Percentiles rank a stretch among this genome's conserved stretches.
Conservation (phyloP, 2,113 vertebrate genomes). For the Delphinapterus leucas region DNA sequence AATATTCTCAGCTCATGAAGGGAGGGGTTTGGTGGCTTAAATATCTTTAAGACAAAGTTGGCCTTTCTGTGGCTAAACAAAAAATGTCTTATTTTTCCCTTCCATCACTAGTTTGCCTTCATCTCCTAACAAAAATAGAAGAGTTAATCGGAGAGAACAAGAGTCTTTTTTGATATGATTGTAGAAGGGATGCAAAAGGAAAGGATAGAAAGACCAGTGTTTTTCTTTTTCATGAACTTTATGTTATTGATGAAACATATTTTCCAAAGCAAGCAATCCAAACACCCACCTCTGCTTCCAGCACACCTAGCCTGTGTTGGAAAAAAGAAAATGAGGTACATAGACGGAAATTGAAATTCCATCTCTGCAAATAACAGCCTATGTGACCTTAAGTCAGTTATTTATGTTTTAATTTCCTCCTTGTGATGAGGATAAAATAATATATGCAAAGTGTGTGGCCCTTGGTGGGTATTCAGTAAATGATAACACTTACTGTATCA, state of each 20-base stretch:
- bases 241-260: constrained; percentile 15
- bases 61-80: not conserved
- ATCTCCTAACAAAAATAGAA: not conserved
- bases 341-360: not conserved
- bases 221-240: constrained; percentile 57
- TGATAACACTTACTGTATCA: not conserved
- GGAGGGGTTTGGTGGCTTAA: not conserved
- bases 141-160: not conserved
- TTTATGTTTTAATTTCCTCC: not conserved
- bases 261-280: constrained; percentile 38
- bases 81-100: not conserved
- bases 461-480: not conserved
- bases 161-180: not conserved
- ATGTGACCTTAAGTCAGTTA: not conserved
- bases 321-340: not conserved
- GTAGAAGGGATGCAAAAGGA: not conserved
- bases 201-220: not conserved
- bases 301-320: not conserved
- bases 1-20: not conserved
- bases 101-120: not conserved
- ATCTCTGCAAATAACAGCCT: not conserved
- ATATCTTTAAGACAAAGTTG: constrained; percentile 29
- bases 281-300: not conserved
- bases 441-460: not conserved
- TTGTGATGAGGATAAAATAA: not conserved